A percentile compares a stretch with the other conserved stretches of the same genome.
Conservation (phyloP, 2,888 invertebrate species). For the Autographa gamma region DNA sequence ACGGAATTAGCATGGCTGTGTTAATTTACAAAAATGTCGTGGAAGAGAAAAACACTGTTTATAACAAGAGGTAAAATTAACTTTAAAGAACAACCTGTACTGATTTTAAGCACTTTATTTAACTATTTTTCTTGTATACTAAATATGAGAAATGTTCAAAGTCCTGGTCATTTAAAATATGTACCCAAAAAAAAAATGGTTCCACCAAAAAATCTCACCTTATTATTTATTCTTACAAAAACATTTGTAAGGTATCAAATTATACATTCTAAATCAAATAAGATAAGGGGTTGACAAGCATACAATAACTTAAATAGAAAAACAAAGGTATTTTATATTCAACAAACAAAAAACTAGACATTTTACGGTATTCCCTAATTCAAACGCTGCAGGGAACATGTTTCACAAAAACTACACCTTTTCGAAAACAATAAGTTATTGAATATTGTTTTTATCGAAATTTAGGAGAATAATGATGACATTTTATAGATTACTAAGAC, state of each 20-base stretch:
- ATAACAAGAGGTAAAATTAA: neutral
- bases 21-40: neutral
- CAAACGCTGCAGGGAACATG: conserved; percentile 75
- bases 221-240: neutral
- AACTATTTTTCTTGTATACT: too few relatives aligned
- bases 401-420: conserved; percentile 69
- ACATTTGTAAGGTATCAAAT: conserved; percentile 10
- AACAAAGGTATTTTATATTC: conserved; percentile 69
- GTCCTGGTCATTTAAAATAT: neutral
- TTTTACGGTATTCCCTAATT: conserved; percentile 66
- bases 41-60: neutral
- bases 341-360: conserved; percentile 63
- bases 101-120: too few relatives aligned
- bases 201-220: neutral
- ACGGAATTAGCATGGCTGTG: neutral
- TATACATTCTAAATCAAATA: conserved; percentile 65
- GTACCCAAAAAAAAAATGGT: neutral
- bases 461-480: neutral
- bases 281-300: conserved; percentile 71
- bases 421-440: conserved; percentile 67
- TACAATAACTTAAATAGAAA: conserved; percentile 62
- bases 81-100: too few relatives aligned
- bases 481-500: too few relatives aligned
- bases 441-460: conserved; percentile 25
- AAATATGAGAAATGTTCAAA: neutral